These are phyloP conservation scores for Isurus oxyrinchus DNA, from an alignment of 2,113 vertebrate species.

Conservation along the genomic window DNA sequence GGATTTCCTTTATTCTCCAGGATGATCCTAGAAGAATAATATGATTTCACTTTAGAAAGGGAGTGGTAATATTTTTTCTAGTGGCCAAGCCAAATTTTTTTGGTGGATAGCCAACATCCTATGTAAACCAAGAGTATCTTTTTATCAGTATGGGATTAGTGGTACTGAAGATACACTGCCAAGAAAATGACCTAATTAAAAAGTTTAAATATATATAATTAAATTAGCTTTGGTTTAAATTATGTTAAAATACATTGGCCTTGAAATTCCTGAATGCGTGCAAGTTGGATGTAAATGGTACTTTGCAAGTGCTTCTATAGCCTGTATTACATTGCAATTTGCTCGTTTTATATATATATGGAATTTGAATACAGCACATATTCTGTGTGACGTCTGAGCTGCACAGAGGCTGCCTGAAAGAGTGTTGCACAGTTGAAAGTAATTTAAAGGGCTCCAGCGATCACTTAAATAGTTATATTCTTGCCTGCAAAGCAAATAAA, in stretches of 20 bases:
- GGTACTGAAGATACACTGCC: background rate
- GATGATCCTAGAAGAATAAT: background rate
- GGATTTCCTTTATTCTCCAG: slow-evolving; percentile 11
- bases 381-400: background rate
- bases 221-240: background rate
- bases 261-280: background rate
- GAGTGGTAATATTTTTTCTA: background rate
- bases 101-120: background rate
- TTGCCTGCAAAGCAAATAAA: background rate
- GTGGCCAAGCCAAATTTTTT: background rate
- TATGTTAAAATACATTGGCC: background rate
- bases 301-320: background rate
- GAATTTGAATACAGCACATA: background rate
- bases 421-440: slow-evolving; percentile 1
- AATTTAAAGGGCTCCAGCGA: background rate
- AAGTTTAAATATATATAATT: background rate
- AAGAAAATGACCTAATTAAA: background rate
- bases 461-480: background rate
- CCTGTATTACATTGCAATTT: background rate
- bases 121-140: background rate
- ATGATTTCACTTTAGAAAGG: background rate
- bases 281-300: background rate
- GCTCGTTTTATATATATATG: background rate
- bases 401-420: background rate
- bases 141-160: background rate